Percentiles rank a stretch among this genome's conserved stretches.
Evolutionary conservation across 2,797 vertebrate species (phyloP).

Genomic region (Trachurus trachurus): DNA sequence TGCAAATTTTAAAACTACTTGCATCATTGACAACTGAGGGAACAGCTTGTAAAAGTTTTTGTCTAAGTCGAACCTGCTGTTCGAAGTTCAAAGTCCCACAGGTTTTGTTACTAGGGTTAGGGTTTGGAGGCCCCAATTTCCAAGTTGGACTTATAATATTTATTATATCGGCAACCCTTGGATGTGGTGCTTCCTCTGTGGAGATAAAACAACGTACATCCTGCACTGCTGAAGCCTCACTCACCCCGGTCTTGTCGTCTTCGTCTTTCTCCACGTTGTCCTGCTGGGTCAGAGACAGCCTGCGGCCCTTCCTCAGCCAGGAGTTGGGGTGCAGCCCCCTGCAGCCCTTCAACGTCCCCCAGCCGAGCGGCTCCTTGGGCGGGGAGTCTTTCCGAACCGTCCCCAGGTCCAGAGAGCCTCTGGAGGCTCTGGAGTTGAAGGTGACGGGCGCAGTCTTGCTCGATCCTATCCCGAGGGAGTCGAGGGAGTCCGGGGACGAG

Average conservation of each 20-base stretch:
- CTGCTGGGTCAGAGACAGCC: slow-evolving; percentile 86
- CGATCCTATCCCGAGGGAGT: slow-evolving; percentile 83
- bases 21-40: too few species aligned
- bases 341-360: slow-evolving; percentile 64
- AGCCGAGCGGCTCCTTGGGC: slow-evolving; percentile 65
- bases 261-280: slow-evolving; percentile 79
- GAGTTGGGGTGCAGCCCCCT: slow-evolving; percentile 88
- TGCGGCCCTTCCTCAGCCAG: slow-evolving; percentile 86
- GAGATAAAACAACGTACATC: too few species aligned
- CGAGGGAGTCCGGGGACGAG: slow-evolving; percentile 89
- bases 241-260: slow-evolving; percentile 48
- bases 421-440: not conserved
- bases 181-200: too few species aligned
- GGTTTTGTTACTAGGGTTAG: too few species aligned
- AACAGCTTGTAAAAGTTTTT: too few species aligned
- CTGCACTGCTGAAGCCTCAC: slow-evolving; percentile 13
- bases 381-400: slow-evolving; percentile 40
- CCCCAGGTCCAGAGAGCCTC: slow-evolving; percentile 9
- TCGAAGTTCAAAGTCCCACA: too few species aligned
- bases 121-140: too few species aligned
- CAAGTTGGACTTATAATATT: too few species aligned
- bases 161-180: too few species aligned
- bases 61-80: too few species aligned
- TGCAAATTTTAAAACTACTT: too few species aligned
- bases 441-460: slow-evolving; percentile 5